Evolutionary conservation across 2,888 invertebrate species (phyloP).

Genomic region (Euspilapteryx auroguttella): DNA sequence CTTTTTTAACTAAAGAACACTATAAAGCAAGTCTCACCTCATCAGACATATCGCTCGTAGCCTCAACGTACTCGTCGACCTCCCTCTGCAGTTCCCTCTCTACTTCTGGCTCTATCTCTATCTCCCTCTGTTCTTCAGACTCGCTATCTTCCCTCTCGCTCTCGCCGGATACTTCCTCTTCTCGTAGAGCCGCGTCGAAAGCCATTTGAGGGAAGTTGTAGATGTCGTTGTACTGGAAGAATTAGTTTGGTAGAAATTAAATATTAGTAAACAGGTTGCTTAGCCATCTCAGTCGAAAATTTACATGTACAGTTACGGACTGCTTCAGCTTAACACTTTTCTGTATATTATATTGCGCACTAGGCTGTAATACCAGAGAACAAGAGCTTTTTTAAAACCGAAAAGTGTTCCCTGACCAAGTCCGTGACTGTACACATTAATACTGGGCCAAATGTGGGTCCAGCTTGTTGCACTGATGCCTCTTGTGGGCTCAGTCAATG

Average conservation of each 20-base stretch:
- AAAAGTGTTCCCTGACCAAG: too few species aligned
- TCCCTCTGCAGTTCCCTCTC: slow-evolving; percentile 66
- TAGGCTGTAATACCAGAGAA: too few species aligned
- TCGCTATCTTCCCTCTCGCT: slow-evolving; percentile 68
- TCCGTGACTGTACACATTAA: too few species aligned
- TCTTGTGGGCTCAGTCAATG: too few species aligned
- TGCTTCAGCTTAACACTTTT: too few species aligned
- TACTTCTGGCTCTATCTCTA: slow-evolving; percentile 62
- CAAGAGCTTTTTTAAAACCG: too few species aligned
- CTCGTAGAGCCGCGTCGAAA: slow-evolving; percentile 90
- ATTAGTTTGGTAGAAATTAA: neutral
- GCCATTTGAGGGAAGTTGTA: slow-evolving; percentile 97
- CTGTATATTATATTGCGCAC: too few species aligned
- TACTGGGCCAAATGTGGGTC: too few species aligned
- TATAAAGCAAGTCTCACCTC: too few species aligned
- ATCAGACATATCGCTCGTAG: slow-evolving; percentile 65
- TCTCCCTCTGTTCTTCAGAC: slow-evolving; percentile 56
- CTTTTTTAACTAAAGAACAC: too few species aligned
- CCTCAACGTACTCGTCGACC: slow-evolving; percentile 70
- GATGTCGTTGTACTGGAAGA: slow-evolving; percentile 89
- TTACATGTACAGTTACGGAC: too few species aligned
- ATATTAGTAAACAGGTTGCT: neutral
- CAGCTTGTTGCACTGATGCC: too few species aligned
- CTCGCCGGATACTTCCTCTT: slow-evolving; percentile 78
- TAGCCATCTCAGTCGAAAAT: neutral